These are phyloP conservation scores for Cantharis flavilabris DNA, from an alignment of 2,888 invertebrate species.

Conservation along the genomic window DNA sequence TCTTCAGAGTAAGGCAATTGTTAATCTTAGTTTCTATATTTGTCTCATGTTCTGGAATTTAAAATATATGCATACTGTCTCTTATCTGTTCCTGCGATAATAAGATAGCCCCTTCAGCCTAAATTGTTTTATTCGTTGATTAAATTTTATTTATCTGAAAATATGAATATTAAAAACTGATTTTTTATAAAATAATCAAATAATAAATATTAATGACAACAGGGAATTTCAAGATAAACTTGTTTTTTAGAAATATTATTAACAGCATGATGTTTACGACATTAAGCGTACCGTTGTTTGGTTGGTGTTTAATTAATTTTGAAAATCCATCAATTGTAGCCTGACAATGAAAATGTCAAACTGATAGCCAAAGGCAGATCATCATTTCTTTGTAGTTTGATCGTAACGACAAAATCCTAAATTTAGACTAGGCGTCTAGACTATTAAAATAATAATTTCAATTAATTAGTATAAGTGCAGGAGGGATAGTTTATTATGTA, in stretches of 20 bases:
- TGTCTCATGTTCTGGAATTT: no score
- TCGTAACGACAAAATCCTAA: background rate
- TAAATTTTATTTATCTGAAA: no score
- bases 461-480: background rate
- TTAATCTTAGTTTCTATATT: no score
- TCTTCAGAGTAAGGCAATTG: no score
- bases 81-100: no score
- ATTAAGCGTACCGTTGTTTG: conserved; percentile 11
- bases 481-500: background rate
- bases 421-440: background rate
- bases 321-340: conserved; percentile 12
- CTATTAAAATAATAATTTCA: background rate
- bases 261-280: conserved; percentile 8
- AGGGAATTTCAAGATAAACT: background rate
- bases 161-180: background rate
- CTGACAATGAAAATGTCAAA: conserved; percentile 9
- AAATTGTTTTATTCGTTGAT: no score
- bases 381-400: background rate
- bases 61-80: no score
- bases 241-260: conserved; percentile 7
- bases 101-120: no score
- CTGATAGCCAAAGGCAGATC: background rate
- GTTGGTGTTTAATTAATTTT: conserved; percentile 11
- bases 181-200: background rate
- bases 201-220: background rate